Conservation (phyloP, 2,888 invertebrate species). For the Hermaeophaga mercurialis region DNA sequence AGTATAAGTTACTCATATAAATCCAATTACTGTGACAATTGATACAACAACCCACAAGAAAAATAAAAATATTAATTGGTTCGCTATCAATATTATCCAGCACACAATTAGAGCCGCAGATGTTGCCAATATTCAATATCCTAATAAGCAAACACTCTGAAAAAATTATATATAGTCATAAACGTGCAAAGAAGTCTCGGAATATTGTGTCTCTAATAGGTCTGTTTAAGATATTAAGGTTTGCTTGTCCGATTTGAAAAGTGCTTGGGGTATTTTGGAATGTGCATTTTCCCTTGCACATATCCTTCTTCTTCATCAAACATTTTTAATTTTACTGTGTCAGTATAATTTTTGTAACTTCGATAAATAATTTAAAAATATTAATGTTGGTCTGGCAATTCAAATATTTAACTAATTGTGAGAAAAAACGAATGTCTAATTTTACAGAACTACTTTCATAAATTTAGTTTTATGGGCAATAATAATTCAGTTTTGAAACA, state of each 20-base stretch:
- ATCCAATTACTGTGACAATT: slow-evolving; percentile 80
- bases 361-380: too few species aligned
- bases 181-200: slow-evolving; percentile 94
- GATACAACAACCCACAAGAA: slow-evolving; percentile 81
- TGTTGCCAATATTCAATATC: slow-evolving; percentile 94
- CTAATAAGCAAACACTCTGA: slow-evolving; percentile 97
- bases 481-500: too few species aligned
- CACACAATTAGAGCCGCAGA: slow-evolving; percentile 85
- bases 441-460: too few species aligned
- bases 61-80: slow-evolving; percentile 76
- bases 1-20: slow-evolving; percentile 96
- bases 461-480: too few species aligned
- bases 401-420: too few species aligned
- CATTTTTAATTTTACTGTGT: too few species aligned
- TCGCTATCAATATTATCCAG: slow-evolving; percentile 76
- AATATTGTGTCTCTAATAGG: slow-evolving; percentile 92
- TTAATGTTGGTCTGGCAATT: too few species aligned
- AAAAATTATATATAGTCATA: slow-evolving; percentile 92
- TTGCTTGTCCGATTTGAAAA: slow-evolving; percentile 62
- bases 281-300: slow-evolving; percentile 80
- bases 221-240: slow-evolving; percentile 93
- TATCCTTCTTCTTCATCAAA: slow-evolving; percentile 64
- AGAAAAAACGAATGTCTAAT: too few species aligned
- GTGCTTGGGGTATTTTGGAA: slow-evolving; percentile 55
- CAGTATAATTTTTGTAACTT: too few species aligned